Base-by-base conservation (phyloP, 2,888 invertebrate species). In the Ectemnius continuus region DNA sequence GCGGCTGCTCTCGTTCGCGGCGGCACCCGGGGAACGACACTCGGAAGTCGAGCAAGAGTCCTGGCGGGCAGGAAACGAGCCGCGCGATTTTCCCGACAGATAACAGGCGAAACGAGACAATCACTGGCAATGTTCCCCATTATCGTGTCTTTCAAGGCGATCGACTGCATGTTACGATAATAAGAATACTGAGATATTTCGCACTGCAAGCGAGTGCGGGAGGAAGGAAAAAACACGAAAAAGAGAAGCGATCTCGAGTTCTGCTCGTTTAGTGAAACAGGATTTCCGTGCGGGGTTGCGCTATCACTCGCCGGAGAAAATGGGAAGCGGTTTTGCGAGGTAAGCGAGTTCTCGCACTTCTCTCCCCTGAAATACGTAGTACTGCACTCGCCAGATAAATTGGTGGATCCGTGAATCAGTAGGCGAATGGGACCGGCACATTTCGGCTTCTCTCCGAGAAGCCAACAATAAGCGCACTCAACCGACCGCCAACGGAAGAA, bases 331-430 rank as follows among this genome's bases (percentile, higher is more conserved):
- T 13, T 36, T 36, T 36, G 62, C 47, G 45, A 52, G 61, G 20
- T 63, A 74, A 70, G 60, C 67, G 60, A 70, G 45, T 70, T 74
- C 67, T 74, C 63, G 60, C 70, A 61, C 65, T 56, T 64, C 28
- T 36, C 16, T 64, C 28, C 18, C 16, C 5, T 36, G 36, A 48
- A 36, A 36, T 62, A 23, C 48, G 26, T 26, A 20, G 18, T 13
- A 5, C 56, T 28, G 36, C 70, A 14, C 70, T 65, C 58, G 60
- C 65, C 62, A 73, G 67, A 73, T 76, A 73, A 76, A 73, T 76
- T 73, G 76, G 48, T 63, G 64, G 67, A 70, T 70, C 63, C 67
- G 69, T 45, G 73, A 76, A 76, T 76, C 73, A 73, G 52, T 5
- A 14, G 52, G 52, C 14, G 73, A 76, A 73, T 73, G 57, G 64